Evolutionary conservation across 2,797 vertebrate genomes (phyloP).

Genomic region (Podargus strigoides): DNA sequence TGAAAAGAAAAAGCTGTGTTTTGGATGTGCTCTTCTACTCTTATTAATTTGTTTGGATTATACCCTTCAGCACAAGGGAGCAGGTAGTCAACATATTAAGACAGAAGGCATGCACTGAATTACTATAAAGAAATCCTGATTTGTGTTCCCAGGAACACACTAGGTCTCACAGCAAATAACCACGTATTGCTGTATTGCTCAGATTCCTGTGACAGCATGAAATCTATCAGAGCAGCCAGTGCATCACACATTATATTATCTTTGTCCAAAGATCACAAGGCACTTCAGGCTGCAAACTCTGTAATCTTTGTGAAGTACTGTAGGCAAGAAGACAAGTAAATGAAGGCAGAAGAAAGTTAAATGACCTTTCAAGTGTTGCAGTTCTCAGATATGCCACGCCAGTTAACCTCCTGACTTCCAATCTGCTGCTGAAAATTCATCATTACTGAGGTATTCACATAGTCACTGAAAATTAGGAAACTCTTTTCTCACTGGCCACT

Average conservation of each 20-base stretch:
- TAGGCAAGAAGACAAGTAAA: background rate
- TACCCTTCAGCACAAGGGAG: background rate
- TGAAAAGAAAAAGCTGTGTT: background rate
- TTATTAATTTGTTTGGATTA: background rate
- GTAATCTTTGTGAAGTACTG: background rate
- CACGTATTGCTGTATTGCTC: background rate
- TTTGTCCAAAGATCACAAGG: conserved; percentile 4
- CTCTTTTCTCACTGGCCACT: background rate
- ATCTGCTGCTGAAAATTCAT: background rate
- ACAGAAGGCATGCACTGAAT: background rate
- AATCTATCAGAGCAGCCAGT: background rate
- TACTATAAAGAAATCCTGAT: background rate
- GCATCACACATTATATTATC: background rate
- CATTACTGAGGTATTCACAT: background rate
- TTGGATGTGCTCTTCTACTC: background rate
- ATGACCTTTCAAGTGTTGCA: background rate
- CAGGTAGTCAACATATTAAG: background rate
- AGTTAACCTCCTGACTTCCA: background rate
- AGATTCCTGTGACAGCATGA: background rate
- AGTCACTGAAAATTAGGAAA: background rate
- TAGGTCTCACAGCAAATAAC: background rate
- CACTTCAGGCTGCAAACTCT: background rate
- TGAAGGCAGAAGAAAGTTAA: background rate
- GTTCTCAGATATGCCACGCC: background rate
- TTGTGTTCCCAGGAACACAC: background rate